These are phyloP conservation scores for Patella depressa DNA, from an alignment of 2,888 invertebrate species.

Conservation along the genomic window DNA sequence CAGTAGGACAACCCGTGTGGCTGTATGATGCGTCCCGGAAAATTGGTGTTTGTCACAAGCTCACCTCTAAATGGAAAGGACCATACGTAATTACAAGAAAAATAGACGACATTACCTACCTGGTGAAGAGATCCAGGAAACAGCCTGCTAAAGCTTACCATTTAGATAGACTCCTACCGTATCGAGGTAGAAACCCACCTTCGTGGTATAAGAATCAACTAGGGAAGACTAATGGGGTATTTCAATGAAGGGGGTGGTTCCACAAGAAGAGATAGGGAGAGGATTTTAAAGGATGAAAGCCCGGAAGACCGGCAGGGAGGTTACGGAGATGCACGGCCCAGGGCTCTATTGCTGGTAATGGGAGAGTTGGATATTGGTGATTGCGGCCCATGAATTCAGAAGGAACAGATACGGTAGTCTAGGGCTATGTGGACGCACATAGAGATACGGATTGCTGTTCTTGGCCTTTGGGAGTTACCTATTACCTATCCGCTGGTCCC, in stretches of 20 bases:
- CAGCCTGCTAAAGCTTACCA: constrained; percentile 27
- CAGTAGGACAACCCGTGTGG: constrained; percentile 29
- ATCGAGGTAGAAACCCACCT: constrained; percentile 25
- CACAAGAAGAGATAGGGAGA: too few species aligned
- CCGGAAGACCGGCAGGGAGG: neutral
- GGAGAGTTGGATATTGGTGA: neutral
- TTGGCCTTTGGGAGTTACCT: neutral
- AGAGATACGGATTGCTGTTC: neutral
- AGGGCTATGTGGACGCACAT: neutral
- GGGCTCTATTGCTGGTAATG: neutral
- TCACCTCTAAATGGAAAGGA: constrained; percentile 31
- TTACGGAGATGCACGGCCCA: too few species aligned
- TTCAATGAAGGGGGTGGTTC: too few species aligned
- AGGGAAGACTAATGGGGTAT: neutral
- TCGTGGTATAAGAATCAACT: constrained; percentile 19
- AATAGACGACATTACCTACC: constrained; percentile 31
- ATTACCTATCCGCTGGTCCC: neutral
- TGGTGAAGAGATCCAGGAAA: constrained; percentile 28
- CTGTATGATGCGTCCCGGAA: constrained; percentile 30
- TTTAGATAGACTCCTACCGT: constrained; percentile 29
- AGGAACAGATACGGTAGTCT: neutral
- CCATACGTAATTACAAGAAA: constrained; percentile 28
- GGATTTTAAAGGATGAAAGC: neutral
- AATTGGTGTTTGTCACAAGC: constrained; percentile 29
- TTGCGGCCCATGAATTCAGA: neutral